Evolutionary conservation across 2,113 vertebrate genomes (phyloP), one percentile per base, ranked within the genome.

Genomic region (Dipodomys ordii): DNA sequence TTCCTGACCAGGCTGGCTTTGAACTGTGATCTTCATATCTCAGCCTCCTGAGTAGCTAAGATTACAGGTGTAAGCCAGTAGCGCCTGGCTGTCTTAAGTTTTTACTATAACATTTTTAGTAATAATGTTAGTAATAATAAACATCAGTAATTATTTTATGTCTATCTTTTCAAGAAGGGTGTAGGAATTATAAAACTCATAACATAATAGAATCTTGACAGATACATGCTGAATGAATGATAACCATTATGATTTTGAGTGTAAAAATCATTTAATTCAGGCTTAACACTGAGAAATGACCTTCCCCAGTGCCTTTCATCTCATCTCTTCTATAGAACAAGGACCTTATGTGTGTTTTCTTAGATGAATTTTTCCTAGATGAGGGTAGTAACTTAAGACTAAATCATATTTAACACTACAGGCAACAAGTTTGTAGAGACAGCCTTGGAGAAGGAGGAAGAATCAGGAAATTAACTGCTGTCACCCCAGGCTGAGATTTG

Each of bases 131-230:
- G 39, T 25, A 64, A 16, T 53, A 79, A 13, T 71, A 23, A 62
- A 25, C 84, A 82, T 28, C n/a, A 88, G 35, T 81, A 85, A 64
- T 83, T n/a, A 92, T 57, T 81, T 88, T 74, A 46, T 65, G 64
- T 94, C 39, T 71, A 46, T n/a, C 15, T 91, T 76, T 94, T 90
- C 46, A 73, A 35, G 4, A 60, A 92, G 28, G 30, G 32, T 82
- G 18, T 12, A 87, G 77, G 62, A 77, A 19, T 65, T 80, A 85
- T 23, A 65, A 84, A 84, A 39, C 30, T 71, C 88, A n/a, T 15
- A 85, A 78, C 18, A 71, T 35, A 64, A 94, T 0, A 71, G 78
- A 92, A 83, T 46, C 9, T 62, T 44, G 20, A 64, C 9, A 69
- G n/a, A 90, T n/a, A 83, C 0, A 78, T 86, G 90, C 49, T 67